Conservation (phyloP, 2,797 vertebrate genomes). For the Pempheris klunzingeri region DNA sequence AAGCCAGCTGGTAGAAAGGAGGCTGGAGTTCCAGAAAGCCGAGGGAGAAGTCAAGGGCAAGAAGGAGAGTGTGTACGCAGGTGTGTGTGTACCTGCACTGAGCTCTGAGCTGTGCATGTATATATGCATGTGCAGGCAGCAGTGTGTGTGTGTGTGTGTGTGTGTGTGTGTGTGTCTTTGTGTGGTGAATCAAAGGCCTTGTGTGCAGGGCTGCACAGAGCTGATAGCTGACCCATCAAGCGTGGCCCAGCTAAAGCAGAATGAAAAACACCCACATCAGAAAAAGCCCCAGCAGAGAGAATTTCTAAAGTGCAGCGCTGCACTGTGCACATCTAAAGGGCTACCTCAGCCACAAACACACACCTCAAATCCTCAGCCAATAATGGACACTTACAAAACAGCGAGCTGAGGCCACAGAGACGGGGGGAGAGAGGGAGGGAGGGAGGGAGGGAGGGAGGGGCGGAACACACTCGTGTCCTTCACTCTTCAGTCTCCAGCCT, state of each 20-base stretch:
- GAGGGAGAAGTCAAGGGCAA: slow-evolving; percentile 54
- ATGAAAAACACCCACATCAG: slow-evolving; percentile 65
- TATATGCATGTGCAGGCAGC: slow-evolving; percentile 16
- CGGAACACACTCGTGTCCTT: slow-evolving; percentile 49
- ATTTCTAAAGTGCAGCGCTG: slow-evolving; percentile 75
- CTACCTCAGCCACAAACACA: slow-evolving; percentile 67
- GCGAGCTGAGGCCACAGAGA: no score
- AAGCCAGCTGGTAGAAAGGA: slow-evolving; percentile 12
- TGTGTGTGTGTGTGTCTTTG: slow-evolving; percentile 37
- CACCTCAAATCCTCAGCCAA: slow-evolving; percentile 72
- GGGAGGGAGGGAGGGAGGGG: slow-evolving; percentile 39
- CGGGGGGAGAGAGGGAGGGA: slow-evolving; percentile 39
- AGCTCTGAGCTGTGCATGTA: slow-evolving; percentile 20
- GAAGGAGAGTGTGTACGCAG: slow-evolving; percentile 33
- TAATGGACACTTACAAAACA: slow-evolving; percentile 67
- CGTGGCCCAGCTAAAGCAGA: slow-evolving; percentile 72
- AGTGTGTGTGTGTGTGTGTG: background rate
- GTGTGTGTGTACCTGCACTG: slow-evolving; percentile 26
- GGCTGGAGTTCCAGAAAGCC: slow-evolving; percentile 15
- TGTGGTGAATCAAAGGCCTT: slow-evolving; percentile 78
- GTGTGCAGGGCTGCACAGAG: slow-evolving; percentile 75
- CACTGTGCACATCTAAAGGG: slow-evolving; percentile 72
- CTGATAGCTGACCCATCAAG: slow-evolving; percentile 82
- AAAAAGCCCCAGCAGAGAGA: slow-evolving; percentile 70
- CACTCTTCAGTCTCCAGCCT: slow-evolving; percentile 38